Base-by-base conservation (phyloP, 2,888 invertebrate species). In the Notocelia uddmanniana region DNA sequence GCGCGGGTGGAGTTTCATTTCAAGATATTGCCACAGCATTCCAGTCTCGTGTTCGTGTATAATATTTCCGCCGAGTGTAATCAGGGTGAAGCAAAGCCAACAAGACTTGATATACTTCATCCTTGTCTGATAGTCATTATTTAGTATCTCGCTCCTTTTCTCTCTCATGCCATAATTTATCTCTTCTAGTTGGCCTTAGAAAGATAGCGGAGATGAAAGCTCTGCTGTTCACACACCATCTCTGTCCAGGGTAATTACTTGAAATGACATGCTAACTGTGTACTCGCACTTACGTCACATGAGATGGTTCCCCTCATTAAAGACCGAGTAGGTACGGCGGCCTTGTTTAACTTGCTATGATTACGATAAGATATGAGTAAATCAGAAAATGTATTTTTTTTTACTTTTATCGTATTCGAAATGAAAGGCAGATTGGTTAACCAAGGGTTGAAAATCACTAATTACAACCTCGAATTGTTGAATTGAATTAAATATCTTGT, bases 1-100 rank as follows among this genome's bases (percentile, higher is more conserved):
- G 75, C 71, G 67, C 76, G 72, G 75, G 77, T 75, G 76, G 76
- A 78, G 78, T 81, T 84, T 85, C 80, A 84, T 86, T 83, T 82
- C 77, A 76, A 83, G 80, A 84, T 83, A 85, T 85, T 85, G 81
- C 71, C 71, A 21, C 67, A 34, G 55, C 67, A 68, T 72, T 72
- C 67, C 55, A 37, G 67, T 19, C 45, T 69, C 60, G 69, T 45
- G 45, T 26, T 48, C 18, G 60, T 72, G 68, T 72, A 72, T 68
- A 68, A 72, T 72, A 72, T 72, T 68, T 68, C 72, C 68, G 67
- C 19, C 72, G 68, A 34, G 62, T 45, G 62, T 68, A 72, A 72
- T 72, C 72, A 68, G 67, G n/a, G 60, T 31, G 31, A 31, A 31
- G 31, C 31, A 31, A 31, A 31, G 8, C 31, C 31, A 31, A 31